A percentile compares a stretch with the other conserved stretches of the same genome.
Conservation (phyloP, 2,113 vertebrate genomes). For the Rana temporaria region DNA sequence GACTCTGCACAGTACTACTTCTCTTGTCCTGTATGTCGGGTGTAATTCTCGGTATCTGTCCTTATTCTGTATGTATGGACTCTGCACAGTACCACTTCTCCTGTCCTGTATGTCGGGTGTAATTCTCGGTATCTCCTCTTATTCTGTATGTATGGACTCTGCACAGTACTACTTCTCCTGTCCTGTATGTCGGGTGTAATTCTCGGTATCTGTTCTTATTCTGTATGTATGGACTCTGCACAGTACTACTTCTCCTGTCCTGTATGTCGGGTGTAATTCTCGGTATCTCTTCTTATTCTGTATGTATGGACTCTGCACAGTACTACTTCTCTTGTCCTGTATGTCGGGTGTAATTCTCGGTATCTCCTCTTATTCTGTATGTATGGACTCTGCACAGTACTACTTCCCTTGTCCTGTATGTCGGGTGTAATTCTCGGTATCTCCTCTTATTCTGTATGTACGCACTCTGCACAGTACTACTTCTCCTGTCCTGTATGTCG, state of each 20-base stretch:
- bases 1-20: not conserved
- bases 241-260: not conserved
- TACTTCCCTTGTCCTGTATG: too few relatives aligned
- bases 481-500: too few relatives aligned
- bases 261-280: not conserved
- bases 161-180: not conserved
- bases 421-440: too few relatives aligned
- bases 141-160: not conserved
- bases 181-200: not conserved
- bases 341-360: too few relatives aligned
- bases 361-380: too few relatives aligned
- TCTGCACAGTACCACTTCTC: not conserved
- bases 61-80: not conserved
- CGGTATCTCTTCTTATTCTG: too few relatives aligned
- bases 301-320: too few relatives aligned
- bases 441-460: too few relatives aligned
- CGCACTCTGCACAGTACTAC: too few relatives aligned
- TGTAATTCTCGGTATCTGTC: not conserved
- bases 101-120: not conserved
- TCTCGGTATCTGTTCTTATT: not conserved
- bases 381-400: too few relatives aligned
- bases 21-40: not conserved
- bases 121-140: not conserved
- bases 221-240: not conserved
- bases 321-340: too few relatives aligned